A percentile compares a stretch with the other conserved stretches of the same genome.
phyloP scores from a whole-genome alignment of 2,797 vertebrate species.

The Alauda arvensis region DNA sequence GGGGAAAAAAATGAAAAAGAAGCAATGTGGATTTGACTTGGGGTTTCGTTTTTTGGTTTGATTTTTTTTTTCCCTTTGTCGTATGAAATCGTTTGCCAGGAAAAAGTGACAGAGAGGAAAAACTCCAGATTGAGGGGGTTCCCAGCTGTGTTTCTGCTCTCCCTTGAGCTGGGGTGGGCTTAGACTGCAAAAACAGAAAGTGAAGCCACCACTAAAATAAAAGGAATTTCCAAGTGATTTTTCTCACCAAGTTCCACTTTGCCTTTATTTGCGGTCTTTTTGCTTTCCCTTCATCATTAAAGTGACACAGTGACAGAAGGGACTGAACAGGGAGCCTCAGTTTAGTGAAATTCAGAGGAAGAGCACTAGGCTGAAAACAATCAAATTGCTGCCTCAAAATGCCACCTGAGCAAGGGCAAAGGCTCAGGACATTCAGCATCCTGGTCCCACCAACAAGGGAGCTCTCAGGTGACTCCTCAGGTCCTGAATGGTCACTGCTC shows the following conservation, averaged over 20 bases:
- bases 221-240: neutral
- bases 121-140: neutral
- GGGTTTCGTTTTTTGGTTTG: neutral
- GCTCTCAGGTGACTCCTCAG: rapidly evolving
- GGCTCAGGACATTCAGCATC: neutral
- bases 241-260: neutral
- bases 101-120: neutral
- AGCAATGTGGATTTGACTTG: neutral
- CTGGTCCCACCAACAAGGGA: neutral
- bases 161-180: neutral
- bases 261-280: neutral
- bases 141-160: neutral
- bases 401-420: neutral
- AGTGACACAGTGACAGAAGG: rapidly evolving
- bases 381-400: neutral
- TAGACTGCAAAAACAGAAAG: neutral
- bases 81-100: neutral
- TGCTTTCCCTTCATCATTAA: neutral
- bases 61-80: neutral
- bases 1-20: neutral
- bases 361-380: neutral
- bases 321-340: neutral
- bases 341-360: neutral
- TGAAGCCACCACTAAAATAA: neutral
- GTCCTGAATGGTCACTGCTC: neutral